Evolutionary conservation across 2,888 invertebrate species (phyloP).

Genomic region (Temnothorax ravouxi): DNA sequence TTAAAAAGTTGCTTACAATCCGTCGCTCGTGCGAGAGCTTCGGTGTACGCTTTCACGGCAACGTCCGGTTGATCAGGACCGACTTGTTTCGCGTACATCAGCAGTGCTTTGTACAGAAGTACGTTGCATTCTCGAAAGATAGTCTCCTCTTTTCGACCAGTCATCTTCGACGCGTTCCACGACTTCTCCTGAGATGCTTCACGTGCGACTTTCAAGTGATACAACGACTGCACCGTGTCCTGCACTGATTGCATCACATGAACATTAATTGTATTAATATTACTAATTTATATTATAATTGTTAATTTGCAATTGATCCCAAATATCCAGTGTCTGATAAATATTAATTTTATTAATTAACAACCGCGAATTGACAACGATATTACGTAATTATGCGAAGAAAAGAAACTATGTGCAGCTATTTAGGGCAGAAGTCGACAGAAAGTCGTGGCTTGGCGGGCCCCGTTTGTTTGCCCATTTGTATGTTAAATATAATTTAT

Average conservation of each 20-base stretch:
- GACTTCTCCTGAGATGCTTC: conserved; percentile 66
- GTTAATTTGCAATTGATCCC: not conserved
- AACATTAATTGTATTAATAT: not conserved
- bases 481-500: not conserved
- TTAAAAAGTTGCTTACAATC: conserved; percentile 69
- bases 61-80: conserved; percentile 61
- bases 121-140: conserved; percentile 76
- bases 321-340: not conserved
- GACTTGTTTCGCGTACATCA: conserved; percentile 66
- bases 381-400: not conserved
- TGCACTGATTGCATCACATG: conserved; percentile 54
- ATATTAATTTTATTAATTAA: not conserved
- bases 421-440: not conserved
- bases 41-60: conserved; percentile 68
- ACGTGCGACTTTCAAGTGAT: conserved; percentile 72
- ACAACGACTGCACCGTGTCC: conserved; percentile 69
- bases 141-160: conserved; percentile 66
- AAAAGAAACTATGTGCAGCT: not conserved
- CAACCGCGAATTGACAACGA: not conserved
- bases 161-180: conserved; percentile 73
- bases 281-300: not conserved
- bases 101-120: conserved; percentile 71
- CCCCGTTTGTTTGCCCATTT: too few species aligned
- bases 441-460: too few species aligned
- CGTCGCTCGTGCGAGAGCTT: conserved; percentile 73